Percentiles rank a stretch among this genome's conserved stretches.
phyloP scores from a whole-genome alignment of 2,888 invertebrate genomes.

The Malacosoma neustria region DNA sequence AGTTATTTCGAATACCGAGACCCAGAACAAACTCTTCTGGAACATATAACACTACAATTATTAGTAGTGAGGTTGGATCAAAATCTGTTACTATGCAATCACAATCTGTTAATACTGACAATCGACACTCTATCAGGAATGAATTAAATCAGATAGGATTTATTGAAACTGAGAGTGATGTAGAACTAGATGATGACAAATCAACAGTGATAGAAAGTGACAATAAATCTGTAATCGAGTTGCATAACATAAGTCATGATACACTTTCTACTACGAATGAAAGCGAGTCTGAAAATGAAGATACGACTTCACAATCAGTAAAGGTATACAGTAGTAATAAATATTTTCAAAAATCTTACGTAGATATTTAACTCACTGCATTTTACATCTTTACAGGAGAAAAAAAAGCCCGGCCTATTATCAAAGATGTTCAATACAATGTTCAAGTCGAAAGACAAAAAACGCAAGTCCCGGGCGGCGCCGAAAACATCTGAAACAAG shows the following conservation, averaged over 20 bases:
- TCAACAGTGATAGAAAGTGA: constrained; percentile 3
- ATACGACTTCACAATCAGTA: constrained; percentile 4
- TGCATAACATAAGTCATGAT: constrained; percentile 4
- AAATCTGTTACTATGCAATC: constrained; percentile 9
- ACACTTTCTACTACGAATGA: constrained; percentile 2
- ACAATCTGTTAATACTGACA: constrained; percentile 10
- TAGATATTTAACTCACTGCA: too few relatives aligned
- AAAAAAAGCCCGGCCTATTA: constrained; percentile 31
- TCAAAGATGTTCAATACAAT: constrained; percentile 37
- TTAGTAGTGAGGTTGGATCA: constrained; percentile 14
- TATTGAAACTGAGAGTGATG: constrained; percentile 4
- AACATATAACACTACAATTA: constrained; percentile 11
- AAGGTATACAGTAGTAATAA: too few relatives aligned
- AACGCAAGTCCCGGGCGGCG: constrained; percentile 6
- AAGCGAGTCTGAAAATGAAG: constrained; percentile 2
- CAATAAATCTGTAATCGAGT: constrained; percentile 2
- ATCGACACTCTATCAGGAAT: neutral
- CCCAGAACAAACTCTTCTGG: constrained; percentile 17
- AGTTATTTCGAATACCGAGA: constrained; percentile 23
- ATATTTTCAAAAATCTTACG: too few relatives aligned
- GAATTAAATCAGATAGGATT: neutral
- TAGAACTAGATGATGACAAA: neutral
- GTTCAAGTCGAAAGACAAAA: constrained; percentile 29
- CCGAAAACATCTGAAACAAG: constrained; percentile 17
- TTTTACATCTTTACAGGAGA: constrained; percentile 15